A percentile compares a stretch with the other conserved stretches of the same genome.
phyloP scores from a whole-genome alignment of 2,888 invertebrate species.

The Norana najaformis region DNA sequence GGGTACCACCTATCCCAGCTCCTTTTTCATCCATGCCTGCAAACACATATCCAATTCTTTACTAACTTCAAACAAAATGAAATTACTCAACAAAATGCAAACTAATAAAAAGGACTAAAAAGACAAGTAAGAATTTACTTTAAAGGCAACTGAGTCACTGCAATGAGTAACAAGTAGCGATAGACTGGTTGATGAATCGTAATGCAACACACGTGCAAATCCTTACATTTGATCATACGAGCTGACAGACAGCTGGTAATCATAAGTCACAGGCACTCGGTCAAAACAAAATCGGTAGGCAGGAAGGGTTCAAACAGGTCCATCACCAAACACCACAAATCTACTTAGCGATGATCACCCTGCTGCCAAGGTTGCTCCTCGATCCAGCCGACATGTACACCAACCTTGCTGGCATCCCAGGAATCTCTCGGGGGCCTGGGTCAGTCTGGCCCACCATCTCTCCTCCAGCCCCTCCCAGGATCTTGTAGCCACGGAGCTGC shows the following conservation, averaged over 20 bases:
- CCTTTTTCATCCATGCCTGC: background rate
- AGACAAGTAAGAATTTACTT: background rate
- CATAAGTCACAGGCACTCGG: too few species aligned
- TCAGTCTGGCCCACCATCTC: constrained; percentile 41
- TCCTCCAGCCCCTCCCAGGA: constrained; percentile 43
- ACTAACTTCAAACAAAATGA: background rate
- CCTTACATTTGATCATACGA: background rate
- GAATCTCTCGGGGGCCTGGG: constrained; percentile 36
- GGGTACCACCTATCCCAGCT: background rate
- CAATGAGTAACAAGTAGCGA: background rate
- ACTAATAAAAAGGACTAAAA: background rate
- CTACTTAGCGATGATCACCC: background rate
- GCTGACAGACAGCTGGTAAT: background rate
- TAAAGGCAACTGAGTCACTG: background rate
- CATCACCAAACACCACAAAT: too few species aligned
- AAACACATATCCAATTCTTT: background rate
- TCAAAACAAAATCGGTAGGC: too few species aligned
- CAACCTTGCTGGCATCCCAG: constrained; percentile 30
- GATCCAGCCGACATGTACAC: constrained; percentile 28
- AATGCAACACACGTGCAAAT: background rate
- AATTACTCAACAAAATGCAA: background rate
- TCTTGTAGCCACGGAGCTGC: constrained; percentile 37
- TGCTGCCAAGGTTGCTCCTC: constrained; percentile 25
- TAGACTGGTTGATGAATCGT: background rate
- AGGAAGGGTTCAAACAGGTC: too few species aligned